Evolutionary conservation across 2,113 vertebrate genomes (phyloP), one percentile per base, ranked within the genome.

Genomic region (Bos indicus): DNA sequence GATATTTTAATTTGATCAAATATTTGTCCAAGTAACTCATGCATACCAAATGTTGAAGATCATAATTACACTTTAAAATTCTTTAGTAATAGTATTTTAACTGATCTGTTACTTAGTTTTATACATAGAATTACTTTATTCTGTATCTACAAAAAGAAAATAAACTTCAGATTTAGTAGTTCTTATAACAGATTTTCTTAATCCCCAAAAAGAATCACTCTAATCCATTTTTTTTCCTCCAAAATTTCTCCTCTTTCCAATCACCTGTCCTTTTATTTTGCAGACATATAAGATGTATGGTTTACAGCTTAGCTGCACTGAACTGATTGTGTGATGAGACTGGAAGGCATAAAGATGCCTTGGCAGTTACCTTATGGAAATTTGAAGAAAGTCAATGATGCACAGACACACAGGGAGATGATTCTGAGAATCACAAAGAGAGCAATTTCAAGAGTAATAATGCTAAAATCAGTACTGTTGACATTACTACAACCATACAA

Each of bases 1-100:
- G 54, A n/a, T 64, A 85, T 85, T 94, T 95, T 94, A 96, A 57
- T 59, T 94, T 88, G 43, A 33, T 80, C 46, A 93, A 36, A 54
- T 90, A 88, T 86, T 93, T 96, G 10, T 77, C n/a, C 13, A 77
- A 52, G 0, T 62, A 67, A 80, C 28, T 46, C 2, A 52, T 56
- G 19, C 1, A 46, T 33, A 78, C 6, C 89, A 96, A 91, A 89
- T 85, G 57, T 81, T 21, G 4, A 56, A 94, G 81, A 89, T 4
- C 1, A 23, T 83, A 59, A 40, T 40, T 23, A 74, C 23, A 67
- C 40, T 81, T 93, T 59, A 21, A 87, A 81, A 91, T 51, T 59
- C 9, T 77, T 92, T 87, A 43, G 1, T 82, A 48, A 86, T 78
- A 46, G 4, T 28, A 57, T 62, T 91, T 91, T 40, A 88, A 96